A percentile compares a stretch with the other conserved stretches of the same genome.
Evolutionary conservation across 2,888 invertebrate species (phyloP).

Genomic region (Candidula unifasciata): DNA sequence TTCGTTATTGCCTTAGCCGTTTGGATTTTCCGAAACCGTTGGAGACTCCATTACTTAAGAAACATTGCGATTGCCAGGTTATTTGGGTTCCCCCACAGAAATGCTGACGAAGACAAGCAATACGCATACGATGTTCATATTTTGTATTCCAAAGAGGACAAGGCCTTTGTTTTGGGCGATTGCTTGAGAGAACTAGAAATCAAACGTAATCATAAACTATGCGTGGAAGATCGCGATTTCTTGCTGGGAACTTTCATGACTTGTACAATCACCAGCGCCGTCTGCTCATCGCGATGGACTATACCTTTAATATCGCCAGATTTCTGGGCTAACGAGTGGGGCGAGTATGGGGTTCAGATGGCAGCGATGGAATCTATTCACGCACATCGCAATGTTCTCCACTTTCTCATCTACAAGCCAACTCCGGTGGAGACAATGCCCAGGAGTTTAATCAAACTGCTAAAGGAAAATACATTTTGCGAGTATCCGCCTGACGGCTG

Average conservation of each 20-base stretch:
- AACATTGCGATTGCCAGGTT: conserved; percentile 9
- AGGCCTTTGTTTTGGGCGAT: conserved; percentile 33
- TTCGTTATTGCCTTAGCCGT: background rate
- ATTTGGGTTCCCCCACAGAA: background rate
- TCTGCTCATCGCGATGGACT: conserved; percentile 38
- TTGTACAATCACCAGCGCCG: conserved; percentile 36
- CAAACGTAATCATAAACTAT: conserved; percentile 40
- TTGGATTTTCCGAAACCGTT: conserved; percentile 30
- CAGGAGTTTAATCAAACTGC: conserved; percentile 18
- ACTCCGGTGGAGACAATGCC: conserved; percentile 6
- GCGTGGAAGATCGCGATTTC: conserved; percentile 45
- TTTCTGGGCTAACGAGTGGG: conserved; percentile 44
- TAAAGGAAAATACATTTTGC: background rate
- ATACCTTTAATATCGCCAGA: conserved; percentile 36
- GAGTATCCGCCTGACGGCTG: conserved; percentile 28
- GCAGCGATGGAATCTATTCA: conserved; percentile 41
- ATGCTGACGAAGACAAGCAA: background rate
- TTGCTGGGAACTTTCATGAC: conserved; percentile 42
- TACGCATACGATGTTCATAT: conserved; percentile 48
- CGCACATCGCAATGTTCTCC: conserved; percentile 39
- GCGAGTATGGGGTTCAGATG: conserved; percentile 49
- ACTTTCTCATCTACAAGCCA: conserved; percentile 40
- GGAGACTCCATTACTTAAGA: conserved; percentile 36
- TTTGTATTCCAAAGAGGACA: conserved; percentile 23
- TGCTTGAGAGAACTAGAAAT: conserved; percentile 34